phyloP scores from a whole-genome alignment of 2,113 vertebrate species.

The Gavia stellata region DNA sequence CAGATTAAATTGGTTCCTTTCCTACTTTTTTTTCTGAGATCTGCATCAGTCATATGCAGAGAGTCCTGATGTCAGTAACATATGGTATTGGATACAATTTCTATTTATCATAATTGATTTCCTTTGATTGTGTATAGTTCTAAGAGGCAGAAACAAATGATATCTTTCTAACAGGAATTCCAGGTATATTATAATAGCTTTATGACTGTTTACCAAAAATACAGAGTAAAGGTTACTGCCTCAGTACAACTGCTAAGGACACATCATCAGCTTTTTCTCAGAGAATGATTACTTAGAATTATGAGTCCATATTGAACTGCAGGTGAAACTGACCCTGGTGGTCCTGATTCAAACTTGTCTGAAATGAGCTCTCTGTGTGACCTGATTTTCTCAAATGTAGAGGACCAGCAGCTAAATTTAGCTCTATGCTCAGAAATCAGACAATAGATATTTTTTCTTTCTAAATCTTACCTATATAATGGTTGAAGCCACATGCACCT shows the following conservation, averaged over 20 bases:
- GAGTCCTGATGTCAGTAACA: background rate
- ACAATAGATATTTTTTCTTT: background rate
- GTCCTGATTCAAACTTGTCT: background rate
- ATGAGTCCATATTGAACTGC: background rate
- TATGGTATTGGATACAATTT: background rate
- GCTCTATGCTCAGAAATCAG: background rate
- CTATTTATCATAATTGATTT: background rate
- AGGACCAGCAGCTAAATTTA: background rate
- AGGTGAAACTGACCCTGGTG: background rate
- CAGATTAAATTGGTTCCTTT: background rate
- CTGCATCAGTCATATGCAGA: background rate
- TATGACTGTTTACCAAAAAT: background rate
- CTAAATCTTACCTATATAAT: background rate
- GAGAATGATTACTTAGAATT: background rate
- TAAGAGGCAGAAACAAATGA: background rate
- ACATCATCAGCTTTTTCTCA: background rate
- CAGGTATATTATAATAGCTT: background rate
- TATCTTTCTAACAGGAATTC: background rate
- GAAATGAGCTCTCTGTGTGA: background rate
- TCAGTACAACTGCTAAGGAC: background rate
- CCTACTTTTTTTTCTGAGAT: background rate
- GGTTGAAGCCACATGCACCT: background rate
- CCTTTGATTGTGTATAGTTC: background rate
- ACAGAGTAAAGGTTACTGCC: background rate
- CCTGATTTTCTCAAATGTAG: background rate